These are phyloP conservation scores for Psittacula derbiana DNA, from an alignment of 2,797 vertebrate species.

Conservation along the genomic window DNA sequence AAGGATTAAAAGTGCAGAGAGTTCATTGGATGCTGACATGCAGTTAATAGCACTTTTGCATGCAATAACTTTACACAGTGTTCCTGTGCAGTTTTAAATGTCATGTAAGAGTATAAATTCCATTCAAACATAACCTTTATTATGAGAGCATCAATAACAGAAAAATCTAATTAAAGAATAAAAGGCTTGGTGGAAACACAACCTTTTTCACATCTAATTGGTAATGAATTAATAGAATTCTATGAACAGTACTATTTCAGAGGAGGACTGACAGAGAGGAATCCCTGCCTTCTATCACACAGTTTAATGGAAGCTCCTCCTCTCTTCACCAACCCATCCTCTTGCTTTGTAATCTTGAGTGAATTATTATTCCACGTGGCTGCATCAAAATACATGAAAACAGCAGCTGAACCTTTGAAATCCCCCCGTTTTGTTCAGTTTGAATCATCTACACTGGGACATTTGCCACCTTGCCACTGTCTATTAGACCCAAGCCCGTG, in stretches of 20 bases:
- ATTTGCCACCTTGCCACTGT: neutral
- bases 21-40: neutral
- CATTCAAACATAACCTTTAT: constrained; percentile 44
- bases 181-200: constrained; percentile 24
- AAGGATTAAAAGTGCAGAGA: neutral
- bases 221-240: constrained; percentile 27
- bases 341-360: neutral
- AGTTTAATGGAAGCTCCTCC: neutral
- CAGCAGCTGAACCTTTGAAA: neutral
- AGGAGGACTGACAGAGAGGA: neutral
- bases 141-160: constrained; percentile 50
- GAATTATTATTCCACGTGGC: neutral
- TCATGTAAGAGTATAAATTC: constrained; percentile 33
- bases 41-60: constrained; percentile 27
- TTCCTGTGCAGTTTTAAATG: constrained; percentile 28
- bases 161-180: constrained; percentile 54
- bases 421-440: neutral
- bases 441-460: neutral
- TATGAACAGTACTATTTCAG: neutral
- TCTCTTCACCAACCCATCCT: neutral
- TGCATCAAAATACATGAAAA: neutral
- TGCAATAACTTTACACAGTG: neutral
- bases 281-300: neutral
- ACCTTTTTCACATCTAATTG: constrained; percentile 27
- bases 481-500: neutral